phyloP scores from a whole-genome alignment of 2,888 invertebrate genomes.

The Drosophila merina region DNA sequence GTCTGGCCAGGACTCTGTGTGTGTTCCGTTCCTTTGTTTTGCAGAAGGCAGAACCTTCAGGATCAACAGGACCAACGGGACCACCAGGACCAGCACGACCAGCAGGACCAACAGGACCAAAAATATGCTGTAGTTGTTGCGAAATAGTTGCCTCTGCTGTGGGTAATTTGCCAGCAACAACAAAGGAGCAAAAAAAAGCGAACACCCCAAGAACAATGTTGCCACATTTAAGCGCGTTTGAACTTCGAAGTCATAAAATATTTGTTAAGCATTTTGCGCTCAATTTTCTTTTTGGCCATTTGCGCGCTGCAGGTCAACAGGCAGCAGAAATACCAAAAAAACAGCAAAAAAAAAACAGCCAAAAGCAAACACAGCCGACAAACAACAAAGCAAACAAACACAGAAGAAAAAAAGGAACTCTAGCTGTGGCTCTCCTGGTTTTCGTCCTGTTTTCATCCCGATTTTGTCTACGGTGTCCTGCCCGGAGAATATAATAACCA shows the following conservation, averaged over 20 bases:
- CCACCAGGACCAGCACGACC: constrained; percentile 15
- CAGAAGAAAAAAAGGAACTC: constrained; percentile 33
- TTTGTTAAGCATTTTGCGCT: constrained; percentile 78
- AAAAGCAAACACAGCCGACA: constrained; percentile 43
- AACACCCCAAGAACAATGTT: constrained; percentile 49
- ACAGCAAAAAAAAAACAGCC: constrained; percentile 13
- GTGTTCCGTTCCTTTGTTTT: constrained; percentile 25
- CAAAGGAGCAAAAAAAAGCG: constrained; percentile 19
- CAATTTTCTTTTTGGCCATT: constrained; percentile 70
- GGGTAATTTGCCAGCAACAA: constrained; percentile 73
- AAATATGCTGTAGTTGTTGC: constrained; percentile 37
- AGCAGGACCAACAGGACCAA: constrained; percentile 28
- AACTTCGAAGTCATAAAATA: constrained; percentile 75
- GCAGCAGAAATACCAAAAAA: constrained; percentile 40
- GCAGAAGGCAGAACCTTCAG: constrained; percentile 14
- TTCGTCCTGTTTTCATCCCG: constrained; percentile 16
- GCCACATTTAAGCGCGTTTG: constrained; percentile 76
- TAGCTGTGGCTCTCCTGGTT: not conserved
- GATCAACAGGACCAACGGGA: not conserved
- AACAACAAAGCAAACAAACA: constrained; percentile 48
- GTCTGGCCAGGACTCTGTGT: too few species aligned
- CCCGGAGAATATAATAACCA: constrained; percentile 64
- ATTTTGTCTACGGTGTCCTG: constrained; percentile 5
- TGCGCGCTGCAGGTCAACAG: constrained; percentile 67
- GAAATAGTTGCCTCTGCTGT: constrained; percentile 47